Conservation (phyloP, 2,888 invertebrate genomes). For the Hydraecia micacea region DNA sequence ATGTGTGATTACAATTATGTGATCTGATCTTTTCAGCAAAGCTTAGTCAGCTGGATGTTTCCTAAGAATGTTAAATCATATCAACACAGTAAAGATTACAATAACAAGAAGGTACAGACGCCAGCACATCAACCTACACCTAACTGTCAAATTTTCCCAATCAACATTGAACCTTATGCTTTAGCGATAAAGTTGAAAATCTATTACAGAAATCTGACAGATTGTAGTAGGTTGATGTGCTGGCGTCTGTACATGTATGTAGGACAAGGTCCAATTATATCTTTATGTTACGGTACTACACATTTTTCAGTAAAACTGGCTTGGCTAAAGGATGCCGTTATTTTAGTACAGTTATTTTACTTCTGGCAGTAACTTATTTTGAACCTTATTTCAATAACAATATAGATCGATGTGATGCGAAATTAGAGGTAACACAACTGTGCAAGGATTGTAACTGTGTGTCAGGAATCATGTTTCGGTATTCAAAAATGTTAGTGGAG, state of each 20-base stretch:
- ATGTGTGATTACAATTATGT: neutral
- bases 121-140: no score
- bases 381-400: neutral
- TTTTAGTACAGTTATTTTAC: neutral
- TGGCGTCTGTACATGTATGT: no score
- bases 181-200: no score
- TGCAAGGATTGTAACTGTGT: neutral
- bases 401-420: neutral
- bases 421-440: neutral
- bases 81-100: neutral
- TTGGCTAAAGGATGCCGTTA: neutral
- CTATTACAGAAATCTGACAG: no score
- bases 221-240: no score
- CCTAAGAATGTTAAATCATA: neutral
- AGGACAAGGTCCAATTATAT: neutral
- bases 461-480: neutral
- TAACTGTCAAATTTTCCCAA: no score
- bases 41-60: slow-evolving; percentile 6
- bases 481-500: neutral
- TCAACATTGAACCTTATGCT: no score
- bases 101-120: no score
- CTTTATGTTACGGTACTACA: neutral
- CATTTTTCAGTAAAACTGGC: neutral
- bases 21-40: neutral
- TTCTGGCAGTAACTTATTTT: neutral